These are phyloP conservation scores for Neomicropteryx cornuta DNA, from an alignment of 1,140 invertebrate genomes.

Conservation along the genomic window DNA sequence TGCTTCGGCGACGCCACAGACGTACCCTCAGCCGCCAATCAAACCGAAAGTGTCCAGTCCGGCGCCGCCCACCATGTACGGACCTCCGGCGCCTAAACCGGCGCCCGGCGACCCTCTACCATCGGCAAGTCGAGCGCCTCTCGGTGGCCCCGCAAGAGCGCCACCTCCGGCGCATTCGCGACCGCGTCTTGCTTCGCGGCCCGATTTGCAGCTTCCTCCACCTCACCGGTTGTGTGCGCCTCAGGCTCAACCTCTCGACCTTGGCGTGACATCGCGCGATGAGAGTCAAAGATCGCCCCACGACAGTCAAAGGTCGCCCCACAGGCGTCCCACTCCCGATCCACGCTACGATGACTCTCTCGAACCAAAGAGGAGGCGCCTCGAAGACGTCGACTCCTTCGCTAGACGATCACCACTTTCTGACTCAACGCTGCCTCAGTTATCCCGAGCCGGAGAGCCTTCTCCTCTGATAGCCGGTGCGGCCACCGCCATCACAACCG, in stretches of 20 bases:
- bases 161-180: conserved; percentile 31
- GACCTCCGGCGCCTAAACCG: conserved; percentile 65
- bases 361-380: conserved; percentile 42
- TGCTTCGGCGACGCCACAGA: conserved; percentile 52
- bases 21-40: conserved; percentile 44
- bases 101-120: conserved; percentile 67
- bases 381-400: conserved; percentile 25
- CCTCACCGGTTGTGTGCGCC: conserved; percentile 37
- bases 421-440: too few species aligned
- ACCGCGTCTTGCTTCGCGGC: conserved; percentile 29
- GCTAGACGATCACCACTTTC: conserved; percentile 23
- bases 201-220: conserved; percentile 39
- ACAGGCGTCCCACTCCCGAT: conserved; percentile 17
- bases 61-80: conserved; percentile 66
- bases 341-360: conserved; percentile 29
- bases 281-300: conserved; percentile 30
- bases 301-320: conserved; percentile 45
- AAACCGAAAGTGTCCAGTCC: conserved; percentile 70
- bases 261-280: conserved; percentile 47
- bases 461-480: conserved; percentile 58
- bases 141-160: conserved; percentile 48
- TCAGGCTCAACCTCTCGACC: conserved; percentile 60
- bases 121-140: conserved; percentile 57
- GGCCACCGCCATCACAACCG: conserved; percentile 59
- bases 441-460: too few species aligned